Base-by-base conservation (phyloP, 2,797 vertebrate species). In the Fringilla coelebs region DNA sequence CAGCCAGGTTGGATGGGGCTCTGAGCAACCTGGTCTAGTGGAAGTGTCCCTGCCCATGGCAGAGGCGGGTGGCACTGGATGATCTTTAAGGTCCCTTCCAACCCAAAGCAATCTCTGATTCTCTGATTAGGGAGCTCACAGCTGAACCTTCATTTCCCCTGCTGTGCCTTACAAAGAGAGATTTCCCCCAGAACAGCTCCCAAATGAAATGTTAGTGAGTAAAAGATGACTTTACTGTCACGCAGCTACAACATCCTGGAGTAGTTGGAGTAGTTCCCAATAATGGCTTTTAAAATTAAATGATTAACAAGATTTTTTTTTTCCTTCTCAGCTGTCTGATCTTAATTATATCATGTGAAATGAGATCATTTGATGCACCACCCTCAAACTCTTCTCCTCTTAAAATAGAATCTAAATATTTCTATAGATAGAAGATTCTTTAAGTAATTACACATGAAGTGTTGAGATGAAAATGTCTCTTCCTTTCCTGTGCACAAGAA, bases 211-310 rank as follows among this genome's bases (percentile, higher is more conserved):
- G 1, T 18, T 14, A 61, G n/a, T 43, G 71, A 91, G 32, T 52
- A 68, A 71, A 60, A 79, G 28, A 52, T 36, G 63, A 57, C 67
- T 85, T 78, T 58, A 25, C 24, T 60, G 36, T 55, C 70, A 91
- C 2, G 0, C 28, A 73, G 49, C 80, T 68, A 62, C 48, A 79
- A 21, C 3, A 3, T 84, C 60, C 45, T 87, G 54, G 71, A 89
- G 34, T 32, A 85, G 61, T 10, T 92, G 54, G 71, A 89, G 41
- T 32, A 87, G 65, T 20, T 93, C 52, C 22, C 55, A 68, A 49
- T 95, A 63, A 82, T 46, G 60, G 58, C 49, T 66, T 93, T 87
- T 55, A 49, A 70, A 80, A 90, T 48, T 31, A 87, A 94, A 90
- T 61, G 2, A 67, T 88, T 86, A 88, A 22, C 19, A 74, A 67